phyloP scores from a whole-genome alignment of 1,140 invertebrate species.

The Drosophila elegans region DNA sequence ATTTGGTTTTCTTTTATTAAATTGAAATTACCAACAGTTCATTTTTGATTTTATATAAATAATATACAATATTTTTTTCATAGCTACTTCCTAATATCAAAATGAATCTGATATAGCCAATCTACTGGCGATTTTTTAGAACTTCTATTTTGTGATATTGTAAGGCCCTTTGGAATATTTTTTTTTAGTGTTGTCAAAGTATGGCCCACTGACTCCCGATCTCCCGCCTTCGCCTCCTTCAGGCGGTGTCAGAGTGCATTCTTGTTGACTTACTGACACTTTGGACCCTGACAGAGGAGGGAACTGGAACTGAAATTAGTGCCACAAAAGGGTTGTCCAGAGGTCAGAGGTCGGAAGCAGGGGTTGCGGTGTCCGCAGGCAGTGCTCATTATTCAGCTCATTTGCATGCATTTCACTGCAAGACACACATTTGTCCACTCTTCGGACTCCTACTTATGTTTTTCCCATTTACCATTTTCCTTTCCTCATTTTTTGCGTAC shows the following conservation, averaged over 20 bases:
- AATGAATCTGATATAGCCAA: too few relatives aligned
- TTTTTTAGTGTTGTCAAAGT: conserved; percentile 2
- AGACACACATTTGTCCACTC: conserved; percentile 53
- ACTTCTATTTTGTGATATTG: too few relatives aligned
- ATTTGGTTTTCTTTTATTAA: too few relatives aligned
- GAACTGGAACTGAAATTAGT: conserved; percentile 58
- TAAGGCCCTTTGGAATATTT: neutral
- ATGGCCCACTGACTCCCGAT: conserved; percentile 13
- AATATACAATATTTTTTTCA: too few relatives aligned
- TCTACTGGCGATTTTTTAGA: too few relatives aligned
- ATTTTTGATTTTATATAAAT: too few relatives aligned
- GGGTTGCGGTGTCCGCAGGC: neutral
- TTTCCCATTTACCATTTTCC: conserved; percentile 7
- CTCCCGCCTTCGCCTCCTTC: conserved; percentile 15
- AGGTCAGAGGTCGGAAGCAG: conserved; percentile 15
- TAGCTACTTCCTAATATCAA: too few relatives aligned
- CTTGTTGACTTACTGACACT: conserved; percentile 82
- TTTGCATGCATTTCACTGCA: conserved; percentile 70
- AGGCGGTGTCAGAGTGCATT: conserved; percentile 72
- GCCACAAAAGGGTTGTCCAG: conserved; percentile 55
- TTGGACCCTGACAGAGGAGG: conserved; percentile 59
- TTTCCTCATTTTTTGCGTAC: conserved; percentile 1
- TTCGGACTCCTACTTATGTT: conserved; percentile 22
- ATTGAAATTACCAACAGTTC: too few relatives aligned
- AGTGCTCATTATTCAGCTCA: conserved; percentile 78